A percentile compares a stretch with the other conserved stretches of the same genome.
These are phyloP conservation scores for Lathamus discolor DNA, from an alignment of 2,113 vertebrate genomes.

Conservation along the genomic window DNA sequence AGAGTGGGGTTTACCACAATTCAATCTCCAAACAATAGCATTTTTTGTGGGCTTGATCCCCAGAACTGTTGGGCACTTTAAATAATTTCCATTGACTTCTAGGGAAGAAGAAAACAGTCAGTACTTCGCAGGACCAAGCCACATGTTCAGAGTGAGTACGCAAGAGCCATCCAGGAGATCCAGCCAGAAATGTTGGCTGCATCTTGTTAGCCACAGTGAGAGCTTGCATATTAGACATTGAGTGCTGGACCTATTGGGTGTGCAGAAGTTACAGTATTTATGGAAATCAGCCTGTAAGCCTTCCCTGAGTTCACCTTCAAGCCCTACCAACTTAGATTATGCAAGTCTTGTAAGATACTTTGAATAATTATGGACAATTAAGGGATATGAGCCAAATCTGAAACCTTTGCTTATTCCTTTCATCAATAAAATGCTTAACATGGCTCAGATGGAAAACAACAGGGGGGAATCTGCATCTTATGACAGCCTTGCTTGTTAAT, in stretches of 20 bases:
- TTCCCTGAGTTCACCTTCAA: not conserved
- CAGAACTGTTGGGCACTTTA: not conserved
- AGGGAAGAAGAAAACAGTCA: not conserved
- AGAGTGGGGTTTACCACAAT: not conserved
- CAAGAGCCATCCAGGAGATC: not conserved
- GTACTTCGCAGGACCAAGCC: not conserved
- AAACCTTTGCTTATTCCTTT: not conserved
- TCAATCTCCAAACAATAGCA: not conserved
- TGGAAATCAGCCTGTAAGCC: not conserved
- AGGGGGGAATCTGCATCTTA: not conserved
- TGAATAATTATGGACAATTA: not conserved
- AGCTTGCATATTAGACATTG: not conserved
- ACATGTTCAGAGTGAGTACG: not conserved
- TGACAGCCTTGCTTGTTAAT: not conserved
- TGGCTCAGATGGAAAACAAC: not conserved
- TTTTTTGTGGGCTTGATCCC: not conserved
- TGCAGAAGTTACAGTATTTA: not conserved
- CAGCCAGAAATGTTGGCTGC: not conserved
- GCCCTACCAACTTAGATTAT: not conserved
- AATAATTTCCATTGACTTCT: not conserved
- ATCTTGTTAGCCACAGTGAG: not conserved
- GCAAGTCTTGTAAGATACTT: not conserved
- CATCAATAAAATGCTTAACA: not conserved
- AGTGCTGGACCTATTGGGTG: not conserved
- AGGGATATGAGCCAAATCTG: not conserved